Conservation (phyloP, 2,113 vertebrate species). For the Bufo bufo region DNA sequence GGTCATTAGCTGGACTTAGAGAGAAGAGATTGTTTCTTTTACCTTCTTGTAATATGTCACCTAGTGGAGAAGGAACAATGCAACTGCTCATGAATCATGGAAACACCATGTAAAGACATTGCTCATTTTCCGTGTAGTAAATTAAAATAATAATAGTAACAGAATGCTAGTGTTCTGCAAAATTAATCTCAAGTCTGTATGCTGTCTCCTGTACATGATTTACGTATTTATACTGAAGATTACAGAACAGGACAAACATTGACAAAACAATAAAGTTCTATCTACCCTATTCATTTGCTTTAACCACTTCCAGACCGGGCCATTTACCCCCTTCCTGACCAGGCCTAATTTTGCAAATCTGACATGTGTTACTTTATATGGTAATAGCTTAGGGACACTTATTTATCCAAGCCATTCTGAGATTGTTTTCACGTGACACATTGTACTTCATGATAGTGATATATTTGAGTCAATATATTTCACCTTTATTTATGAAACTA, state of each 20-base stretch:
- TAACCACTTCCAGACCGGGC: too few species aligned
- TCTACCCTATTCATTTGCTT: neutral
- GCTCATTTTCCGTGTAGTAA: neutral
- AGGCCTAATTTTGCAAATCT: too few species aligned
- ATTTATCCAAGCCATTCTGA: too few species aligned
- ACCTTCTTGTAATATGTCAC: constrained; percentile 4
- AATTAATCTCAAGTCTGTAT: neutral
- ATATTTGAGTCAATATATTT: too few species aligned
- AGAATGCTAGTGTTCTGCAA: neutral
- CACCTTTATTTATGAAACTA: too few species aligned
- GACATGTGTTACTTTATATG: too few species aligned
- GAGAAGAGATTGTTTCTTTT: neutral
- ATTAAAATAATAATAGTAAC: neutral
- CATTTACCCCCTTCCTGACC: too few species aligned
- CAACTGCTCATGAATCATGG: neutral
- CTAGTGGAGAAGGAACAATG: neutral
- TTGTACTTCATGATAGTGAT: too few species aligned
- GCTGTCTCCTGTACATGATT: neutral
- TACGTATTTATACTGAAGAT: neutral
- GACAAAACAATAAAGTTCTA: neutral
- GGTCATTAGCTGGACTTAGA: neutral
- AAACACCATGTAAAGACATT: neutral
- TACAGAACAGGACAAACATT: neutral
- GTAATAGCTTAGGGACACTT: too few species aligned
- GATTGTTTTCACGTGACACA: too few species aligned